Base-by-base conservation (phyloP, 2,888 invertebrate genomes). In the Drosophila mercatorum region DNA sequence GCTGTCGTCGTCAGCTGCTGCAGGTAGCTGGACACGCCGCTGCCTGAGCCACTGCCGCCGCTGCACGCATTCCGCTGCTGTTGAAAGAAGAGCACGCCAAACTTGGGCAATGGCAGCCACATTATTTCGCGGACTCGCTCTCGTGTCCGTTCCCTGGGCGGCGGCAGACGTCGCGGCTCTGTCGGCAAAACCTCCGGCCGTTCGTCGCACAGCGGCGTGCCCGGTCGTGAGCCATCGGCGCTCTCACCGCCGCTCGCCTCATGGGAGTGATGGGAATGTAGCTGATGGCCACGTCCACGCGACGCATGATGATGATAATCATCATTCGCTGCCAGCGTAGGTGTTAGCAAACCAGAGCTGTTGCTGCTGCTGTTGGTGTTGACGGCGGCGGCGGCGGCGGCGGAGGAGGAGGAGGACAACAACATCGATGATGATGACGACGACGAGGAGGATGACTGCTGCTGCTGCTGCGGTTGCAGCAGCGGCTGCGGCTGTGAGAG, bases 61-160 rank as follows among this genome's bases (percentile, higher is more conserved):
- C 59, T 56, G 68, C 66, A 43, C 14, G 55, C 53, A n/a, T 47
- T 52, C 14, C 72, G 68, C 40, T 80, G 84, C 81, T 93, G 93
- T 72, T 93, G 93, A 91, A 93, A 93, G 88, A 96, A 94, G 91
- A 95, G 95, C 68, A 96, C 95, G 22, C 98, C 98, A 92, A 98
- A 98, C 93, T 96, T 96, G 46, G 98, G 98, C 84, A 98, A 93
- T 28, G 98, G 98, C 88, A 98, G 94, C 87, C 96, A 96, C 93
- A 98, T 94, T 40, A 97, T 96, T 14, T 95, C 95, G 26, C 94
- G 94, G 91, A 94, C 93, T 76, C 94, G 94, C 62, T 90, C 91
- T 26, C 91, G 79, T 4, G 81, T 57, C 5, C 86, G 73, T 86
- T 93, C 95, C 94, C 83, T 93, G 3, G 95, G 95, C 81, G 95